Evolutionary conservation across 2,113 vertebrate species (phyloP).

Genomic region (Erythrocercus mccallii): DNA sequence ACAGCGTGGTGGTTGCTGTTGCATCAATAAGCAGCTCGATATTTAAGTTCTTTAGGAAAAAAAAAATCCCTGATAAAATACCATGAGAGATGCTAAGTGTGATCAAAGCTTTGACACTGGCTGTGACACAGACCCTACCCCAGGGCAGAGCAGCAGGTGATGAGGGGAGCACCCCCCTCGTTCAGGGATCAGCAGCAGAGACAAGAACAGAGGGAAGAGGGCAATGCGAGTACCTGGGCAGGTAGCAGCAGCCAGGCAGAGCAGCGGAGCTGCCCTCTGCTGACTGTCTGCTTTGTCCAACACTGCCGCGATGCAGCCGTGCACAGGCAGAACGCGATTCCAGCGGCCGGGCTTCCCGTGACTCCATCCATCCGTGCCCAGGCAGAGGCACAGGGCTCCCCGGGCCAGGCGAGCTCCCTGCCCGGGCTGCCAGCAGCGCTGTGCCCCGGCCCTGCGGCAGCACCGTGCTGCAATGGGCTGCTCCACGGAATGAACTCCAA

Average conservation of each 20-base stretch:
- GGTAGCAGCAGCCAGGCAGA: background rate
- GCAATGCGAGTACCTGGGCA: background rate
- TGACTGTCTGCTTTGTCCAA: background rate
- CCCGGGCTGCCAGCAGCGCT: background rate
- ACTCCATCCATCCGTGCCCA: fast-evolving
- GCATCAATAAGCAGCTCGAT: background rate
- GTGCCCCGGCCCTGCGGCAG: background rate
- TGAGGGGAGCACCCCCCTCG: fast-evolving
- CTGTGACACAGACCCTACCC: background rate
- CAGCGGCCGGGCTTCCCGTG: fast-evolving
- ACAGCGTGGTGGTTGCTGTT: fast-evolving
- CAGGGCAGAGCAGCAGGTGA: background rate
- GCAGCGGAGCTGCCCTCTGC: constrained; percentile 51
- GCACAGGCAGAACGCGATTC: fast-evolving
- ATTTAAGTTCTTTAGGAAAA: background rate
- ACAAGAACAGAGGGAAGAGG: background rate
- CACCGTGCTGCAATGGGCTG: background rate
- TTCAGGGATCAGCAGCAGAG: background rate
- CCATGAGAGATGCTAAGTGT: fast-evolving
- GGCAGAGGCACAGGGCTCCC: background rate
- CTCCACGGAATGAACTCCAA: background rate
- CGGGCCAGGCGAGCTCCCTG: background rate
- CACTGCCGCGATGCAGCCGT: background rate
- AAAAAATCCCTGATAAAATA: background rate
- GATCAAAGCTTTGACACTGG: fast-evolving